A percentile compares a stretch with the other conserved stretches of the same genome.
phyloP scores from a whole-genome alignment of 2,888 invertebrate species.

The Malachius bipustulatus region DNA sequence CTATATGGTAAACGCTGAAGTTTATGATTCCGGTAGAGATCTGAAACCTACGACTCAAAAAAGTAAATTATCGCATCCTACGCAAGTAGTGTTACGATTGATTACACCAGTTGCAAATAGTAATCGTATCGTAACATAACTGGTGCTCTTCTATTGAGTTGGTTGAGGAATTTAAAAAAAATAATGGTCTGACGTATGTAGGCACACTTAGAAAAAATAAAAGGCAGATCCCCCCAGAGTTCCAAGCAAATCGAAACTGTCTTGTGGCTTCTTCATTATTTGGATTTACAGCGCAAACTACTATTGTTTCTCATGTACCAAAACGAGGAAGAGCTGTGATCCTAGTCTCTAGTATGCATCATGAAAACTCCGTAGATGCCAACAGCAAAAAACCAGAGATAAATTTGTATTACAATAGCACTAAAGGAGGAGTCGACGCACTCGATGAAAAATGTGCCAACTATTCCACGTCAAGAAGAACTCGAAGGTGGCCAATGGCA shows the following conservation, averaged over 20 bases:
- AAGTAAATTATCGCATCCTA: too few species aligned
- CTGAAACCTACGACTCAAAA: too few species aligned
- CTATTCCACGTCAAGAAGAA: constrained; percentile 18
- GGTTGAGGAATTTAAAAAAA: constrained; percentile 7
- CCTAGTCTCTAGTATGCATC: constrained; percentile 13
- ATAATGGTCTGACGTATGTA: constrained; percentile 12
- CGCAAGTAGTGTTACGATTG: constrained; percentile 15
- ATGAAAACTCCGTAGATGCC: constrained; percentile 13
- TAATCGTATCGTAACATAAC: constrained; percentile 22
- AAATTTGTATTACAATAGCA: constrained; percentile 19
- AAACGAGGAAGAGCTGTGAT: constrained; percentile 11
- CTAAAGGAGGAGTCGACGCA: constrained; percentile 19
- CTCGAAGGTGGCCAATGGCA: constrained; percentile 18
- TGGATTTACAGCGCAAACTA: constrained; percentile 10
- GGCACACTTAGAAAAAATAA: constrained; percentile 14
- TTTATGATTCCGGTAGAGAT: too few species aligned
- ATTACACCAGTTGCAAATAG: constrained; percentile 14
- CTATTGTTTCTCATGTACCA: constrained; percentile 12
- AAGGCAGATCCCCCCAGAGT: constrained; percentile 11
- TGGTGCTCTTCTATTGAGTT: constrained; percentile 17
- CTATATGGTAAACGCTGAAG: too few species aligned
- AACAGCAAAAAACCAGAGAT: constrained; percentile 17
- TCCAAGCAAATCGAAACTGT: background rate
- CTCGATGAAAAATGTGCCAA: constrained; percentile 20
- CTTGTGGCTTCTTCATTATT: constrained; percentile 8